Base-by-base conservation (phyloP, 2,113 vertebrate genomes). In the Arvicanthis niloticus region DNA sequence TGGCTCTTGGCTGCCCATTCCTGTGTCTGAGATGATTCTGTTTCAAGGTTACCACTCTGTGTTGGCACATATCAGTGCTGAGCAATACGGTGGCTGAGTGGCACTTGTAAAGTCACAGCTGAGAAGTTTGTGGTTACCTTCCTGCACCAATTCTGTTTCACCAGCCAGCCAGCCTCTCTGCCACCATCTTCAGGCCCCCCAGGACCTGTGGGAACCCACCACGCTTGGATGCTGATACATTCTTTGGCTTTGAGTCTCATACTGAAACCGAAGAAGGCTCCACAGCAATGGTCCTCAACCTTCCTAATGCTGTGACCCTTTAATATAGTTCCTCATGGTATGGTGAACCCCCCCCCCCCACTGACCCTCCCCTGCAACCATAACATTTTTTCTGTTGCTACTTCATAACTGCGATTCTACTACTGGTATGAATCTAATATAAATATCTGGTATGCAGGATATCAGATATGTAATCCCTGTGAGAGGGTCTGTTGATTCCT, bases 61-160 rank as follows among this genome's bases (percentile, higher is more conserved):
- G 75, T 77, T 86, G 48, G 85, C 91, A 51, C 97, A 99, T 99
- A 95, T 99, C 1, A 97, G 98, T 65, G 98, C 97, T 17, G 40
- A 75, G 0, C 98, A 99, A 92, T 98, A 98, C 72, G 98, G 98
- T 85, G 95, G 70, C 97, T 99, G 99, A 96, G 99, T 98, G 96
- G 98, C 99, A 95, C 97, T 97, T 9, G 98, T 98, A 89, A 98
- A 98, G 81, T 96, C 98, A 86, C 98, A 98, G 88, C 98, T 99
- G 4, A 94, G 21, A 87, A 92, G 89, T 86, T 76, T 97, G 58
- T 95, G 98, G 86, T 96, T 98, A 1, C 29, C 97, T 90, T 7
- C 93, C 99, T 0, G 91, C 98, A 91, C 98, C 97, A 34, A 37
- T 37, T 85, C 97, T 99, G 82, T 98, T 10, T 62, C 98, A 93